phyloP scores from a whole-genome alignment of 2,797 vertebrate genomes.

The Helicolenus hilgendorfi region DNA sequence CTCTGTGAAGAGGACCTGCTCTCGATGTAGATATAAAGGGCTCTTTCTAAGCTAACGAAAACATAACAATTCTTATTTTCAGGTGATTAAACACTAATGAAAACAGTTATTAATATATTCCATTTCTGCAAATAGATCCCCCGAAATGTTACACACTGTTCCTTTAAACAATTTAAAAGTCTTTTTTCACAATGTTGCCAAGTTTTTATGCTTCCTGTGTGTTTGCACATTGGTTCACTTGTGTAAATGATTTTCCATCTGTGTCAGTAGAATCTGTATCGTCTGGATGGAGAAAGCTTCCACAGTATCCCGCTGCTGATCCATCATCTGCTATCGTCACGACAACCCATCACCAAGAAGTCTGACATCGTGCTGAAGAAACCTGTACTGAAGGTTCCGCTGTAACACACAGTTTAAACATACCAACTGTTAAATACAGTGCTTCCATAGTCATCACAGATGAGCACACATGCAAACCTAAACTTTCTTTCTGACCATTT shows the following conservation, averaged over 20 bases:
- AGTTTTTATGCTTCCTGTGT: background rate
- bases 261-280: slow-evolving; percentile 92
- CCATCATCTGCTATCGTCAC: slow-evolving; percentile 90
- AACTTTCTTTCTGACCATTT: background rate
- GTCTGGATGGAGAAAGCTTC: slow-evolving; percentile 95
- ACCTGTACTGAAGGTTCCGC: slow-evolving; percentile 92
- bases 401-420: background rate
- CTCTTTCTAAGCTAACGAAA: too few species aligned
- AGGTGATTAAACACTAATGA: too few species aligned
- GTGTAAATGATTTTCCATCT: slow-evolving; percentile 30
- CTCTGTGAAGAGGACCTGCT: too few species aligned
- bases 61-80: too few species aligned
- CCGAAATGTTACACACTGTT: too few species aligned
- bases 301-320: slow-evolving; percentile 93
- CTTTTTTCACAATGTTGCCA: background rate
- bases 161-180: background rate
- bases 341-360: slow-evolving; percentile 93
- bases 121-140: background rate
- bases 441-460: background rate
- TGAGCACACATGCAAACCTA: background rate
- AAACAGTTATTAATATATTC: too few species aligned
- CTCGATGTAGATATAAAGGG: too few species aligned
- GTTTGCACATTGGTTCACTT: background rate
- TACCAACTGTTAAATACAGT: background rate
- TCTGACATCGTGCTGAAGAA: slow-evolving; percentile 90